Base-by-base conservation (phyloP, 2,888 invertebrate species). In the Machimus atricapillus region DNA sequence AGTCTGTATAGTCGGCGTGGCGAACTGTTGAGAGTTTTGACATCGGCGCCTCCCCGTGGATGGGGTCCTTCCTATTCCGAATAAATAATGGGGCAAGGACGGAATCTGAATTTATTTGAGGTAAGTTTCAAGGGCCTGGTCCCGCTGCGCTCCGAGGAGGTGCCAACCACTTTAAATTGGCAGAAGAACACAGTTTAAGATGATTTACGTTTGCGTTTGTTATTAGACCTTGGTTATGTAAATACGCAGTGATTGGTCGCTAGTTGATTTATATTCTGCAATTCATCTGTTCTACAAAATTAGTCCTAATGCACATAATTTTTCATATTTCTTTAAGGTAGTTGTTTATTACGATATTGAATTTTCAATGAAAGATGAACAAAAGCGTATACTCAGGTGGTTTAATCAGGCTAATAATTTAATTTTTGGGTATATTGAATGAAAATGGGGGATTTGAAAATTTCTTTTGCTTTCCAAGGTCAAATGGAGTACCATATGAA, bases 101-200 rank as follows among this genome's bases (percentile, higher is more conserved):
- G n/a, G 81, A 81, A 81, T 52, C 34, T 81, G 81, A 81, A 81
- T 81, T 81, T 46, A 81, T 81, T 81, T 81, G 52, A 16, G 76
- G 37, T 76, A 76, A 34, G 56, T 81, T 56, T 34, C 43, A 52
- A 56, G 52, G 56, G 27, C 43, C 27, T 6, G 52, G 16, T 81
- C 43, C 31, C 19, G 43, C 27, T 43, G 81, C 31, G 27, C n/a
- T 14, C 16, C 81, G n/a, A 27, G 31, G 81, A 81, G 81, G 52
- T 81, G 46, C 34, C 16, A 81, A 81, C 16, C 37, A 52, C 52
- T 81, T 81, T 23, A 81, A 81, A 81, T 81, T 52, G 43, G 78
- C n/a, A 34, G 78, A 9, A 46, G 78, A 78, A 43, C 43, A 81
- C 27, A 31, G 79, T 34, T 81, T 14, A 27, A 81, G 56, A 81